A percentile compares a stretch with the other conserved stretches of the same genome.
phyloP scores from a whole-genome alignment of 2,113 vertebrate genomes.

The Phasianus colchicus region DNA sequence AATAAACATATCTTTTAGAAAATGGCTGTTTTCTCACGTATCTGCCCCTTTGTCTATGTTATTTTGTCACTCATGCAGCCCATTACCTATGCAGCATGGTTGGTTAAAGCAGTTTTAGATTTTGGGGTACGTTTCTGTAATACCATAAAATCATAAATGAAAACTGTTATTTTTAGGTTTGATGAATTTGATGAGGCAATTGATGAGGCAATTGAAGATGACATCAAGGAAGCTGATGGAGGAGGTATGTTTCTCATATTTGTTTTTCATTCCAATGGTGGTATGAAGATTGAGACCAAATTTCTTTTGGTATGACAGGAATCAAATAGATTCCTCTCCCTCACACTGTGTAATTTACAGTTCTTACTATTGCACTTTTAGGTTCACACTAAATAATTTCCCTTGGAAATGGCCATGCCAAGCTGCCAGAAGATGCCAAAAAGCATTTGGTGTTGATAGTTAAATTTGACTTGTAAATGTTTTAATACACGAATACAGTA shows the following conservation, averaged over 20 bases:
- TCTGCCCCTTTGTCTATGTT: background rate
- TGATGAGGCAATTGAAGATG: conserved; percentile 97
- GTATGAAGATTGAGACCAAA: background rate
- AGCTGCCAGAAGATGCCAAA: background rate
- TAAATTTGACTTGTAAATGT: background rate
- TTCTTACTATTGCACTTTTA: background rate
- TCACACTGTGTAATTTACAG: background rate
- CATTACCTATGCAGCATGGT: background rate
- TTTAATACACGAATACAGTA: background rate
- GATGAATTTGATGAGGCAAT: conserved; percentile 99
- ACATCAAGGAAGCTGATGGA: conserved; percentile 88
- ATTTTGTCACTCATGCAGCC: background rate
- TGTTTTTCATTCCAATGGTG: background rate
- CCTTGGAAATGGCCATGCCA: background rate
- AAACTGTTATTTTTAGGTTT: conserved; percentile 83
- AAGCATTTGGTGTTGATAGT: background rate
- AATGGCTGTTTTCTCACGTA: background rate
- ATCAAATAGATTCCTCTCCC: background rate
- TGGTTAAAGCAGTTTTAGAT: background rate
- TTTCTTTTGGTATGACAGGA: background rate
- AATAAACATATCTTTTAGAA: background rate
- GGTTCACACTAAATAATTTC: background rate
- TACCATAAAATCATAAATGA: background rate
- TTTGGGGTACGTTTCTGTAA: background rate
- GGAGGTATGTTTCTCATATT: conserved; percentile 80